phyloP scores from a whole-genome alignment of 2,888 invertebrate species.

The Cephus rjabovi region DNA sequence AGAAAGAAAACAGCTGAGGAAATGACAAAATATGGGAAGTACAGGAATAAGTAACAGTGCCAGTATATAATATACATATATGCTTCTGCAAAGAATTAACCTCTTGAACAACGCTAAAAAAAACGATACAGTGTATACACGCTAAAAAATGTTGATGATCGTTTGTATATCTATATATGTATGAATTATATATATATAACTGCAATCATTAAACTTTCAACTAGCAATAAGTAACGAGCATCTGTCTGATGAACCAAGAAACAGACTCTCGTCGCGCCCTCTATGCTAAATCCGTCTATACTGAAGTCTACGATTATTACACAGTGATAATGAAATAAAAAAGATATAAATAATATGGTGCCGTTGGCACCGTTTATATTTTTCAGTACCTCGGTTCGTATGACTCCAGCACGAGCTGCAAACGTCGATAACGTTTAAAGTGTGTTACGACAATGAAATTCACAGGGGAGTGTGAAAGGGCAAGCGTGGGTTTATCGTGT shows the following conservation, averaged over 20 bases:
- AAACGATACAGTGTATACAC: slow-evolving; percentile 21
- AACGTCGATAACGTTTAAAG: slow-evolving; percentile 41
- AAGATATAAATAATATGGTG: neutral
- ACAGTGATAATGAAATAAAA: neutral
- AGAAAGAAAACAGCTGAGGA: slow-evolving; percentile 14
- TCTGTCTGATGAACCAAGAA: neutral
- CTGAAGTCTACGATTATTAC: neutral
- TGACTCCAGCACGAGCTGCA: slow-evolving; percentile 49
- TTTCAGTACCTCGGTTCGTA: slow-evolving; percentile 45
- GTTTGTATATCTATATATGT: slow-evolving; percentile 11
- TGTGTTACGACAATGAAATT: neutral
- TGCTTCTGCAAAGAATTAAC: neutral
- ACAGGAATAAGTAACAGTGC: slow-evolving; percentile 16
- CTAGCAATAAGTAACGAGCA: neutral
- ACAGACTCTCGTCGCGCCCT: neutral
- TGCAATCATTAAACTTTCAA: neutral
- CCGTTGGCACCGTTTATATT: slow-evolving; percentile 14
- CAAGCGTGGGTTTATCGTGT: neutral
- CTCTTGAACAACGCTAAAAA: neutral
- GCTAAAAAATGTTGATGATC: slow-evolving; percentile 22
- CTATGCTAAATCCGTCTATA: neutral
- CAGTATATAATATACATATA: neutral
- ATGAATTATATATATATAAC: slow-evolving; percentile 19
- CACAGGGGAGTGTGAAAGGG: neutral
- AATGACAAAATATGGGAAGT: slow-evolving; percentile 14